Base-by-base conservation (phyloP, 2,888 invertebrate genomes). In the Cephus sareptanus region DNA sequence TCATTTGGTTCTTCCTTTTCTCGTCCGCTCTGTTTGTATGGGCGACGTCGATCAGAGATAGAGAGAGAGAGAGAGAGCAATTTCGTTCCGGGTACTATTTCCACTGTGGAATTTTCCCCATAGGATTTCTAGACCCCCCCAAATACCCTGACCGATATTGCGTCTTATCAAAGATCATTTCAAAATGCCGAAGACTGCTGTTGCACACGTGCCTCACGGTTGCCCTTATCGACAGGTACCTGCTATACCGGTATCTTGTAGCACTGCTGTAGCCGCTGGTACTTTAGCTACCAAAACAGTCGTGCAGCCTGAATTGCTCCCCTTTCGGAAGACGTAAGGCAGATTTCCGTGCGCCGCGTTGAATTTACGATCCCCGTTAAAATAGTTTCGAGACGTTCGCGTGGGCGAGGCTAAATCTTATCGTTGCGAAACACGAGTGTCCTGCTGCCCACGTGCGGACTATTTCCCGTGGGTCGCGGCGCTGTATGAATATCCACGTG, bases 391-490 rank as follows among this genome's bases (percentile, higher is more conserved):
- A 71, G 76, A 69, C 69, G 71, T 70, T 76, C 40, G 40, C 74
- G 81, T 81, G 75, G 81, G 81, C 81, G 81, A 79, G 23, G 35
- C 75, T 74, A 76, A 76, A 76, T 74, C 74, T 68, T 79, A 79
- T 81, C 77, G 35, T 78, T 79, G 79, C 79, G 75, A 79, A 79
- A 80, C 78, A 79, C 80, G 77, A 76, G 71, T 76, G 69, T 79
- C 76, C 69, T 70, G 73, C 76, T 56, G 71, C 79, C 76, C 80
- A 80, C 80, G 77, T 78, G 78, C 78, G 35, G n/a, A 40, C 76
- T 76, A 77, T 77, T 75, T 75, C 75, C 68, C 76, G 31, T 70
- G 71, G 70, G 31, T 73, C 69, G 71, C 75, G 23, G 9, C 15
- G 40, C 40, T 0, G 0, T 56, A 9, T 56, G 23, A 56, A 56